Evolutionary conservation across 1,140 invertebrate species (phyloP), one percentile per base, ranked within the genome.

Genomic region (Diorhabda elongata): DNA sequence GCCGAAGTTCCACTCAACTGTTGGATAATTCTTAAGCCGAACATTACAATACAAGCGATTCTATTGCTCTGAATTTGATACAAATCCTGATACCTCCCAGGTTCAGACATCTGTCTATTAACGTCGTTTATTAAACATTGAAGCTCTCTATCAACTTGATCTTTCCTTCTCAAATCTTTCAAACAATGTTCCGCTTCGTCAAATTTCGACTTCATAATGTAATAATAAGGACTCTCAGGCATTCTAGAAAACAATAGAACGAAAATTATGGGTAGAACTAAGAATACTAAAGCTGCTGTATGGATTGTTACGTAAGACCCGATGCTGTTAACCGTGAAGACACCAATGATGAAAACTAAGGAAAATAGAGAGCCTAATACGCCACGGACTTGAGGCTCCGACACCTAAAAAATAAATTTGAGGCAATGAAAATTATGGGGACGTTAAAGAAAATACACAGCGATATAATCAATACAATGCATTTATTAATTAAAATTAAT

Each of bases 221-320:
- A 91, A 91, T 93, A 97, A 65, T 92, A 87, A 0, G 95, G 95
- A 0, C 94, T 96, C 81, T 97, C 94, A 0, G 95, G 94, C 59
- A 95, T 91, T n/a, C 90, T 78, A 65, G 91, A 85, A 79, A 86
- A 80, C 5, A 67, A 63, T 2, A 77, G 3, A 61, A 76, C 76
- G 65, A 84, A 84, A 4, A 85, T 44, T 3, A 83, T 59, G 41
- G 86, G 84, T 26, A 88, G 74, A 4, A 81, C 26, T 2, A 84
- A 75, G 42, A 83, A 84, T 57, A 85, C 74, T 0, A 85, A 63
- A 43, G 86, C 84, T 5, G 88, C 77, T 9, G 76, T 77, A 64
- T 81, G 69, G 82, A 82, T 87, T 66, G 76, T 74, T n/a, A 84
- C 74, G 61, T 76, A 82, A 7, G 83, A 77, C 0, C 88, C 88